These are phyloP conservation scores for Tinamus major DNA, from an alignment of 2,797 vertebrate genomes.

Conservation along the genomic window DNA sequence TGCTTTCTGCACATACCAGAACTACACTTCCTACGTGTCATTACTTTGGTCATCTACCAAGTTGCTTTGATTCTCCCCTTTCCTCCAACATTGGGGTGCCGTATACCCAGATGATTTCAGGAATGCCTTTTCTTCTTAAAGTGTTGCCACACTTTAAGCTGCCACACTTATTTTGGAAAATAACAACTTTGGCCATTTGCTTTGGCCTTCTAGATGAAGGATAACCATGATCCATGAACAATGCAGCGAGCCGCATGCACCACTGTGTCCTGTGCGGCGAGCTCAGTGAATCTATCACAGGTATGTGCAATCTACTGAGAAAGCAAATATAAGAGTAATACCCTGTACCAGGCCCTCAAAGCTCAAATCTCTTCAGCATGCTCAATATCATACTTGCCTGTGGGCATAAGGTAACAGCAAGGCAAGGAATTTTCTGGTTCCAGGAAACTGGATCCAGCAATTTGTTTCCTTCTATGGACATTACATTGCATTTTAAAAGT, in stretches of 20 bases:
- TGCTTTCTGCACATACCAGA: not conserved
- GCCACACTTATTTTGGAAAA: not conserved
- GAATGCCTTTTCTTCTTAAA: not conserved
- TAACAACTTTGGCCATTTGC: not conserved
- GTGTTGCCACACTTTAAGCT: not conserved
- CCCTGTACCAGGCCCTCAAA: not conserved
- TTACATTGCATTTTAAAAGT: not conserved
- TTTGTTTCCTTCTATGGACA: conserved; percentile 34
- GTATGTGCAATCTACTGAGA: not conserved
- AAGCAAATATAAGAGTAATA: conserved; percentile 26
- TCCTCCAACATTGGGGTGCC: not conserved
- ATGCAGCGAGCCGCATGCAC: not conserved
- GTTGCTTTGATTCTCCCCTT: not conserved
- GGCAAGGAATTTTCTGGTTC: conserved; percentile 6
- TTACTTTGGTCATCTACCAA: not conserved
- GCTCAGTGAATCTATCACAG: not conserved
- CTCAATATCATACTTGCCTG: not conserved
- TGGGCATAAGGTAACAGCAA: not conserved
- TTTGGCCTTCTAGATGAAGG: not conserved
- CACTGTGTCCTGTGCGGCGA: not conserved
- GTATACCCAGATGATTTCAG: not conserved
- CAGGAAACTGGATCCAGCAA: conserved; percentile 1
- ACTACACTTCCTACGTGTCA: not conserved
- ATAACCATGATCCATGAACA: not conserved
- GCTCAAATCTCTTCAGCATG: not conserved